Evolutionary conservation across 1,140 invertebrate species (phyloP).

Genomic region (Aradophagus sp.): DNA sequence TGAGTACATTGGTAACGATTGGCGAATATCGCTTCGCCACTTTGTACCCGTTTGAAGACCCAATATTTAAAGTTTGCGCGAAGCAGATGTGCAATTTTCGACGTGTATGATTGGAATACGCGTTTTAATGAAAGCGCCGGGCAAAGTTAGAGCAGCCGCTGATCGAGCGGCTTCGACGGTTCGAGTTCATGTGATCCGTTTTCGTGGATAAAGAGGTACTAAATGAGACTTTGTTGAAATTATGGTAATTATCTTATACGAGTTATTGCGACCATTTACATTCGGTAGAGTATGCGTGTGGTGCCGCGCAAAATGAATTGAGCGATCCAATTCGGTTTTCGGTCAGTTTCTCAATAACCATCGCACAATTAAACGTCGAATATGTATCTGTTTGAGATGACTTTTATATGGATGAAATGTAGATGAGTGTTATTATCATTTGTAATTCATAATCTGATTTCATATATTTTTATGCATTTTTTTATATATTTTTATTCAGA

Average conservation of each 20-base stretch:
- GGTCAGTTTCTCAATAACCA: no score
- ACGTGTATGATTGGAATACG: constrained; percentile 47
- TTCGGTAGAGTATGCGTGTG: constrained; percentile 6
- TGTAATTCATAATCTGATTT: no score
- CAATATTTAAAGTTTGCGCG: constrained; percentile 42
- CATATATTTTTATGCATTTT: no score
- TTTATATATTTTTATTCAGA: no score
- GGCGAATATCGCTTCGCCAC: constrained; percentile 53
- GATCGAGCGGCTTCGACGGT: constrained; percentile 6
- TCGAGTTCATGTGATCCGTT: constrained; percentile 18
- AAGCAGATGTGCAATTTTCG: constrained; percentile 49
- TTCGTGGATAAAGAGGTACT: constrained; percentile 40
- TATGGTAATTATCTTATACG: constrained; percentile 31
- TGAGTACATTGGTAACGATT: constrained; percentile 48
- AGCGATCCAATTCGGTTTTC: no score
- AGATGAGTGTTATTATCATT: no score
- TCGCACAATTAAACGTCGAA: no score
- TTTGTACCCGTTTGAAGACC: constrained; percentile 44
- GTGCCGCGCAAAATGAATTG: constrained; percentile 9
- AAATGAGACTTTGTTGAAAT: constrained; percentile 41
- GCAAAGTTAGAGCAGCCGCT: constrained; percentile 17
- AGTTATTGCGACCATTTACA: constrained; percentile 18
- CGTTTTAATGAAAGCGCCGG: constrained; percentile 40
- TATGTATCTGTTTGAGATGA: no score
- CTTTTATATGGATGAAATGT: no score